phyloP scores from a whole-genome alignment of 2,113 vertebrate genomes.

The Eurystomus gularis region DNA sequence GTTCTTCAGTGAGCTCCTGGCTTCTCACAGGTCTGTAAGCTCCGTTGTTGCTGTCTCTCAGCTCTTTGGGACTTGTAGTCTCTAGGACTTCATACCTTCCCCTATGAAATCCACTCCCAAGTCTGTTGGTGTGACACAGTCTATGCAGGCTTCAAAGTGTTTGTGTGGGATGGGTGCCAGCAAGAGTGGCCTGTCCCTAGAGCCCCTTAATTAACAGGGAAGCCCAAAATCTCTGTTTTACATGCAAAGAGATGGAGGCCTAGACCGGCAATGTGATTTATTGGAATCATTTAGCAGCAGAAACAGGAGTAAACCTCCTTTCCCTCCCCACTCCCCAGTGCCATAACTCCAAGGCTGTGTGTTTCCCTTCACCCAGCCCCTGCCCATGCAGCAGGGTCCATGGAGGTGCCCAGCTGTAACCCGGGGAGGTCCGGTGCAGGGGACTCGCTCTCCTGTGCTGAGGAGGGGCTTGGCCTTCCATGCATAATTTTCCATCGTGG shows the following conservation, averaged over 20 bases:
- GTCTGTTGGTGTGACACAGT: neutral
- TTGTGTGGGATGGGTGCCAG: neutral
- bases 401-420: neutral
- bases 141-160: neutral
- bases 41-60: neutral
- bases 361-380: neutral
- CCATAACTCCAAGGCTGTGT: fast-evolving
- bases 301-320: neutral
- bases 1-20: neutral
- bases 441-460: fast-evolving
- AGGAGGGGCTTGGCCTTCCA: neutral
- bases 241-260: neutral
- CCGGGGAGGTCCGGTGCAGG: neutral
- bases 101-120: neutral
- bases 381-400: neutral
- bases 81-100: neutral
- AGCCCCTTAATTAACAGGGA: neutral
- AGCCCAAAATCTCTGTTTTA: neutral
- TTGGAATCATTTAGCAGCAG: neutral
- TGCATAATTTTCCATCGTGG: fast-evolving
- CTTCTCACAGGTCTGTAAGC: neutral
- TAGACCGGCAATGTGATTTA: neutral
- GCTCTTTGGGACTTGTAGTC: neutral
- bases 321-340: neutral
- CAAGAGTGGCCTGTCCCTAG: neutral